A percentile compares a stretch with the other conserved stretches of the same genome.
Conservation (phyloP, 2,113 vertebrate genomes). For the Sigmodon hispidus region DNA sequence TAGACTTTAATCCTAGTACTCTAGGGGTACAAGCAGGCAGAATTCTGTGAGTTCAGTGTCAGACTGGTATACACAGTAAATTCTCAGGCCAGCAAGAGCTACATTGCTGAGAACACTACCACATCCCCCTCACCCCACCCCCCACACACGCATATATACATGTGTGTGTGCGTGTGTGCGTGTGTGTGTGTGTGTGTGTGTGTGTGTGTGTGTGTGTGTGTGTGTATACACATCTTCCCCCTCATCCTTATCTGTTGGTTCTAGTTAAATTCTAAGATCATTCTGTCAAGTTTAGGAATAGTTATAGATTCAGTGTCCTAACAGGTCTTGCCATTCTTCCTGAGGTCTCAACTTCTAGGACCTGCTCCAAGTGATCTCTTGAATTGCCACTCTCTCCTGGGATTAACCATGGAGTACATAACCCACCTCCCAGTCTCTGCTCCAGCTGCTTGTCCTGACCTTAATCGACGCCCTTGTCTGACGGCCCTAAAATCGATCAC, state of each 20-base stretch:
- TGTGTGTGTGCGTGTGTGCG: no score
- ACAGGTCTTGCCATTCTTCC: neutral
- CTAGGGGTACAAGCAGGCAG: neutral
- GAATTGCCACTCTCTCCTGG: neutral
- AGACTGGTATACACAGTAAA: neutral
- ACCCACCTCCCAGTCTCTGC: conserved; percentile 3
- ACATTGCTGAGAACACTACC: neutral
- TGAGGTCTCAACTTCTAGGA: neutral
- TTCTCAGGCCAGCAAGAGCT: neutral
- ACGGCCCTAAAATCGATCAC: neutral
- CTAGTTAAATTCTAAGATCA: conserved; percentile 43
- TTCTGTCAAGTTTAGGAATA: conserved; percentile 41
- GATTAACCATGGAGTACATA: neutral
- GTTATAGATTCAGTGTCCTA: neutral
- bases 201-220: no score
- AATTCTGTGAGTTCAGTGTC: neutral
- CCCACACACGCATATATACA: no score
- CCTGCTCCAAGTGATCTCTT: neutral
- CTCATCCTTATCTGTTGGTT: conserved; percentile 28
- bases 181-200: no score
- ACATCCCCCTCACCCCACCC: neutral
- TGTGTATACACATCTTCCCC: no score
- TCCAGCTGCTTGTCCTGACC: conserved; percentile 24
- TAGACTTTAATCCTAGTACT: neutral
- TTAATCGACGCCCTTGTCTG: conserved; percentile 28